Evolutionary conservation across 2,113 vertebrate genomes (phyloP).

Genomic region (Myotis davidii): DNA sequence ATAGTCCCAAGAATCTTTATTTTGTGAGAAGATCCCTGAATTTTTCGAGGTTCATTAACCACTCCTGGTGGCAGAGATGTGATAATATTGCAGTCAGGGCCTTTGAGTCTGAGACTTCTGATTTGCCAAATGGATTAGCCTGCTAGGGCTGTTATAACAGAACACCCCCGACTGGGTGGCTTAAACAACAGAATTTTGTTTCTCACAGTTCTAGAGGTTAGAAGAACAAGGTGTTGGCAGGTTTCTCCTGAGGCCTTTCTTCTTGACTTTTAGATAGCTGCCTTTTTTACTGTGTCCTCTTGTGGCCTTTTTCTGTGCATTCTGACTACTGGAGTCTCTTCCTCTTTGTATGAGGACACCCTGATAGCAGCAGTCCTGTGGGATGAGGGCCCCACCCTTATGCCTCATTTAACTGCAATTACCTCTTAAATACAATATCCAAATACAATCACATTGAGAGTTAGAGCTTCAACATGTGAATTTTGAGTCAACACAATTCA

Average conservation of each 20-base stretch:
- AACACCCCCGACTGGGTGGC: neutral
- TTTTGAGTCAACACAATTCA: neutral
- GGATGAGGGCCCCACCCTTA: neutral
- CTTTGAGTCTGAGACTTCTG: neutral
- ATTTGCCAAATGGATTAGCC: neutral
- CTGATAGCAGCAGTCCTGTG: neutral
- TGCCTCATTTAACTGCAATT: neutral
- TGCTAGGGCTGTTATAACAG: neutral
- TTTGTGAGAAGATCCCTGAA: neutral
- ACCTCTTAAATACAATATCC: neutral
- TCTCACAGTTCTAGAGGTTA: neutral
- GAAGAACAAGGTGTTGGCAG: neutral
- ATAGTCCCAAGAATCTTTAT: neutral
- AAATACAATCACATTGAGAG: neutral
- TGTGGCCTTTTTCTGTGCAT: neutral
- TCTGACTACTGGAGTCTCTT: neutral
- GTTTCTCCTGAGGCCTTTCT: neutral
- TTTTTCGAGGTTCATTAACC: neutral
- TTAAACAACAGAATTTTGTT: neutral
- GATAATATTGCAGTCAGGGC: neutral
- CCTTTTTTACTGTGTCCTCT: neutral
- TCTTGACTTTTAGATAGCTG: neutral
- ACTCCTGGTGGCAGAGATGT: neutral
- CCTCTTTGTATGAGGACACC: neutral
- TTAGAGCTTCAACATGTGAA: neutral